phyloP scores from a whole-genome alignment of 1,140 invertebrate species.

The Pogonognathellus flavescens region DNA sequence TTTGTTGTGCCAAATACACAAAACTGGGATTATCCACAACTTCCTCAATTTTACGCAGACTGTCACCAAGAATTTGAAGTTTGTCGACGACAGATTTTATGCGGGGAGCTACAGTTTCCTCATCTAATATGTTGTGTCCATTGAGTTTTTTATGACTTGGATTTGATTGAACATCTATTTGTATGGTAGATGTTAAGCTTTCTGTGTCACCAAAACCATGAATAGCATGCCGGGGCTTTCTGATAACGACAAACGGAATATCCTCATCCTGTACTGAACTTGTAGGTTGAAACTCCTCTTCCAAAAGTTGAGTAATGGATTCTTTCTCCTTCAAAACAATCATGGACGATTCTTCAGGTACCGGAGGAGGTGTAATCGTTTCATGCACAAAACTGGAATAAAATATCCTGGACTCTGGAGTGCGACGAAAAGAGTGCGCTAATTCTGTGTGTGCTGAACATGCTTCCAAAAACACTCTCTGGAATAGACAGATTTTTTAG shows the following conservation, averaged over 20 bases:
- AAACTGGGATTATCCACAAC: background rate
- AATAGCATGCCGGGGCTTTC: background rate
- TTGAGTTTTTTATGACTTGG: background rate
- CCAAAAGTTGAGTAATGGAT: too few species aligned
- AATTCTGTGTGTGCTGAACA: too few species aligned
- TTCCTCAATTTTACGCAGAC: background rate
- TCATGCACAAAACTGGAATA: background rate
- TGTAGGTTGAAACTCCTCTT: too few species aligned
- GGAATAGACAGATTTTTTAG: too few species aligned
- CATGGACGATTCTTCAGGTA: background rate
- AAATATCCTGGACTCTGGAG: too few species aligned
- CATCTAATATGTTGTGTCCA: background rate
- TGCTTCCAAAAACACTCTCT: too few species aligned
- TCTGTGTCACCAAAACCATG: conserved; percentile 1
- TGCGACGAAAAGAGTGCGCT: too few species aligned
- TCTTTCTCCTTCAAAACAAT: too few species aligned
- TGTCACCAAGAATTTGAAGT: background rate
- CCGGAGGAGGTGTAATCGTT: background rate
- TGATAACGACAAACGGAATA: background rate
- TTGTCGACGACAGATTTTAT: background rate
- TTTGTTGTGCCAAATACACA: background rate
- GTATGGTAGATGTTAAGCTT: background rate
- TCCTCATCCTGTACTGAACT: too few species aligned
- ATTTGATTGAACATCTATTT: background rate
- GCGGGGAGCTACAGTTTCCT: background rate